Conservation (phyloP, 2,888 invertebrate species). For the Alentia gelatinosa region DNA sequence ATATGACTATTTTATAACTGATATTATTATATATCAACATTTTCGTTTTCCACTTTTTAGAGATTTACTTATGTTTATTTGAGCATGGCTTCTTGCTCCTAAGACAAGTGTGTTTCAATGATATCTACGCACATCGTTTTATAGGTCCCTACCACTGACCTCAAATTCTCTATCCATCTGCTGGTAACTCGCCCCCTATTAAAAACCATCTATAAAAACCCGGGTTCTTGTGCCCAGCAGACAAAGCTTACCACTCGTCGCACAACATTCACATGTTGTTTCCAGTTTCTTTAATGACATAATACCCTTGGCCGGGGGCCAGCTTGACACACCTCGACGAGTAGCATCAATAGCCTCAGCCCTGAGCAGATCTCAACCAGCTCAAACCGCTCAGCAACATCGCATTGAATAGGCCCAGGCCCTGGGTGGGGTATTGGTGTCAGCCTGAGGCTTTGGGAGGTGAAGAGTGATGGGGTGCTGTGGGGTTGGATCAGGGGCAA, state of each 20-base stretch:
- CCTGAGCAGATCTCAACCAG: background rate
- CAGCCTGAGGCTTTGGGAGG: background rate
- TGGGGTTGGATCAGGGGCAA: background rate
- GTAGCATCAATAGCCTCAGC: background rate
- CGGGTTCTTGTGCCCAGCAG: no score
- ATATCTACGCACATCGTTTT: no score
- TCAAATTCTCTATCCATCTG: no score
- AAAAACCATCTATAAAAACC: no score
- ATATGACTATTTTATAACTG: no score
- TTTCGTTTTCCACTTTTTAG: no score
- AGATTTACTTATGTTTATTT: no score
- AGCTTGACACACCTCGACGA: background rate
- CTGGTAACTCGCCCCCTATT: no score
- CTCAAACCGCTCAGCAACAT: background rate
- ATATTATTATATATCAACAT: no score
- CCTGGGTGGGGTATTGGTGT: background rate
- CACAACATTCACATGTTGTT: background rate
- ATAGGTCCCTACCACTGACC: no score
- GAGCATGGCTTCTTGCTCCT: no score
- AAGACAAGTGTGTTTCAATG: no score
- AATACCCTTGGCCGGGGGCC: constrained; percentile 20
- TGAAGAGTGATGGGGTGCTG: background rate
- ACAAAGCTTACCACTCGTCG: background rate
- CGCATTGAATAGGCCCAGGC: background rate
- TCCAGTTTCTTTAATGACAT: background rate